Percentiles rank a stretch among this genome's conserved stretches.
phyloP scores from a whole-genome alignment of 2,113 vertebrate species.

The Loxodonta africana region DNA sequence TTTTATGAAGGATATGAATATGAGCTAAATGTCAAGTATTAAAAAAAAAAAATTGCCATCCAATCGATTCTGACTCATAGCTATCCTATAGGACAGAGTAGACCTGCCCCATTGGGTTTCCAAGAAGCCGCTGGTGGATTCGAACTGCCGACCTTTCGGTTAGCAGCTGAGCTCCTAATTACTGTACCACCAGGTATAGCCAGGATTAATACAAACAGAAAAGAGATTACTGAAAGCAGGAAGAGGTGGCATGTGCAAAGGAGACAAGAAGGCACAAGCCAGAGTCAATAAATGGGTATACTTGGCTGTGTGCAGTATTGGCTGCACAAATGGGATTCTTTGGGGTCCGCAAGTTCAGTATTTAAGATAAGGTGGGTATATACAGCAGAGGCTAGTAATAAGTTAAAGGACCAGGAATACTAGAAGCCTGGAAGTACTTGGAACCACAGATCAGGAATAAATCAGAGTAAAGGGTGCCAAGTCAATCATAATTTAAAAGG shows the following conservation, averaged over 20 bases:
- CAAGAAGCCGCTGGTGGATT: no score
- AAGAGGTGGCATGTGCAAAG: background rate
- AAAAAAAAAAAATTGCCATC: no score
- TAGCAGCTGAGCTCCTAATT: no score
- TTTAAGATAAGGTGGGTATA: background rate
- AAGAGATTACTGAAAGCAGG: background rate
- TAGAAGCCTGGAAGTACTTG: background rate
- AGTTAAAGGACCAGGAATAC: background rate
- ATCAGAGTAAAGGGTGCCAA: background rate
- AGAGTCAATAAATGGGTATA: background rate
- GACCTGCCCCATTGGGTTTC: no score
- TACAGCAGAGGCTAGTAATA: background rate
- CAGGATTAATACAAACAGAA: background rate
- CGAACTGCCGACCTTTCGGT: no score
- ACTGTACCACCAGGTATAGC: background rate
- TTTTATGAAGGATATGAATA: background rate
- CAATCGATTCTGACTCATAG: no score
- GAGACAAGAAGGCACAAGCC: background rate
- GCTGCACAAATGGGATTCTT: accelerated
- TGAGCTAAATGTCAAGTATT: background rate
- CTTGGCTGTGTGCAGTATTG: background rate
- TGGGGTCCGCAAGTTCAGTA: no score
- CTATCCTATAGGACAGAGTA: no score
- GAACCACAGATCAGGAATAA: background rate
- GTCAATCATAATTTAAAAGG: slow-evolving; percentile 5